Evolutionary conservation across 2,797 vertebrate species (phyloP).

Genomic region (Artibeus lituratus): DNA sequence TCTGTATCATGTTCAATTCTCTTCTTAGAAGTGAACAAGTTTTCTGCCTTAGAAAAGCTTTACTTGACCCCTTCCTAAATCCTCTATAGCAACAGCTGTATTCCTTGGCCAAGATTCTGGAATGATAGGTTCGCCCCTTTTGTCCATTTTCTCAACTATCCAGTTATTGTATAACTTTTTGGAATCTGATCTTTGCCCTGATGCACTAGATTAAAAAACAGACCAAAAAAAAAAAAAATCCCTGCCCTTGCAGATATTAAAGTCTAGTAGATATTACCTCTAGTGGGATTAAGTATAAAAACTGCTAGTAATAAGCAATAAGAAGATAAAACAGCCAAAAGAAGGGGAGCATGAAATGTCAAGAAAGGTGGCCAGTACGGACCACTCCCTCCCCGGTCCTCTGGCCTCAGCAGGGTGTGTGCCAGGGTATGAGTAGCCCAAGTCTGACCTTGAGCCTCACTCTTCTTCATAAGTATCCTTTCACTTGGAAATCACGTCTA

Average conservation of each 20-base stretch:
- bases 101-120: neutral
- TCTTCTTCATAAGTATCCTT: neutral
- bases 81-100: neutral
- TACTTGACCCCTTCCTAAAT: neutral
- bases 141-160: neutral
- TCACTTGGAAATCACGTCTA: neutral
- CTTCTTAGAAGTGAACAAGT: neutral
- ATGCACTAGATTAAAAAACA: neutral
- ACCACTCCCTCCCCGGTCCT: neutral
- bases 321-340: neutral
- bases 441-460: neutral
- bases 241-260: neutral
- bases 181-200: neutral
- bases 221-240: neutral
- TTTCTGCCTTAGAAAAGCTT: neutral
- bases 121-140: neutral
- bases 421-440: neutral
- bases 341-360: rapidly evolving
- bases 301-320: neutral
- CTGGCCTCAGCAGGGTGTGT: too few relatives aligned
- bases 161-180: neutral
- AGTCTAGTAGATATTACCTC: neutral
- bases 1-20: neutral
- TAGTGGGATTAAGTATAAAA: neutral
- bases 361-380: neutral